A percentile compares a stretch with the other conserved stretches of the same genome.
These are phyloP conservation scores for Erpornis zantholeuca DNA, from an alignment of 2,113 vertebrate genomes.

Conservation along the genomic window DNA sequence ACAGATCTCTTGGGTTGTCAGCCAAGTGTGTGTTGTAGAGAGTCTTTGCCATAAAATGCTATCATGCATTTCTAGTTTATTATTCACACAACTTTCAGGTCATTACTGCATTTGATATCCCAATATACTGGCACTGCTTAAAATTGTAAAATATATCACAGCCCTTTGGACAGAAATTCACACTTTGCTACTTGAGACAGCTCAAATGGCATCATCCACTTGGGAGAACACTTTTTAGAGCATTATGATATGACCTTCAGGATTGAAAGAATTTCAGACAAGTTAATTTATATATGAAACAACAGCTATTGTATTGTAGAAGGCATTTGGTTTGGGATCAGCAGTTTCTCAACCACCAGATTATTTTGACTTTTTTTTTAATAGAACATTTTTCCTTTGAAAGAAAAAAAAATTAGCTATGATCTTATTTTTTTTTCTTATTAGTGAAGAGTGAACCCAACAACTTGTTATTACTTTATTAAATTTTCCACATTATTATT, in stretches of 20 bases:
- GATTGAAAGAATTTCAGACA: background rate
- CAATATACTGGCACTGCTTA: background rate
- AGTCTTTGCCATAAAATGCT: background rate
- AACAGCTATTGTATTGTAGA: background rate
- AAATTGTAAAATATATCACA: background rate
- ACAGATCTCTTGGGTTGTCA: background rate
- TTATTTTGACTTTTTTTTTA: background rate
- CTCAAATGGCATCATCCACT: background rate
- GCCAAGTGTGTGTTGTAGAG: background rate
- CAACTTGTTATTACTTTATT: background rate
- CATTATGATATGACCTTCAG: background rate
- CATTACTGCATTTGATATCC: background rate
- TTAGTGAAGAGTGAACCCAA: background rate
- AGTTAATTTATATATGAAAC: background rate
- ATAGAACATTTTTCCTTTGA: background rate
- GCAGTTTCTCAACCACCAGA: background rate
- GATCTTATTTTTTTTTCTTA: background rate
- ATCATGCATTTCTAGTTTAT: background rate
- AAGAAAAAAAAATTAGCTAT: background rate
- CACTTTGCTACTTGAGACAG: background rate
- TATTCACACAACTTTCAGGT: background rate
- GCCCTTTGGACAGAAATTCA: background rate
- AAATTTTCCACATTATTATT: background rate
- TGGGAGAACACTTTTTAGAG: background rate
- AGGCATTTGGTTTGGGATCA: background rate